Evolutionary conservation across 2,113 vertebrate genomes (phyloP).

Genomic region (Mesocricetus auratus): DNA sequence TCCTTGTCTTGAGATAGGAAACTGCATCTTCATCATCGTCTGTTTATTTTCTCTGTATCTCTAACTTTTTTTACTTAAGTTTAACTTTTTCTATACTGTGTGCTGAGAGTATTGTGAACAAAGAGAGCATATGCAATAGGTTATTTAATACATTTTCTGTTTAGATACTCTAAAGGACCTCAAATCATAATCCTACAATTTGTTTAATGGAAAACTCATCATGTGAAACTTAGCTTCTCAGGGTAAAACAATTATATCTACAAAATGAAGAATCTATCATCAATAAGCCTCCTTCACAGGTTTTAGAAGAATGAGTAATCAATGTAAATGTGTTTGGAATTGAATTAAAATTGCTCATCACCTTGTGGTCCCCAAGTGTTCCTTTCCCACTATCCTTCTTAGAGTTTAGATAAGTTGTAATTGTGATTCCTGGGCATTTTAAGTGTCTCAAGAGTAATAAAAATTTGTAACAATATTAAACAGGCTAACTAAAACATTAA

Average conservation of each 20-base stretch:
- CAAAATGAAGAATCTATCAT: background rate
- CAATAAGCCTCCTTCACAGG: background rate
- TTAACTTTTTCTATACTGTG: conserved; percentile 1
- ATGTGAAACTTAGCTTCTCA: background rate
- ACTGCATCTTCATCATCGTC: background rate
- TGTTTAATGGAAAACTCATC: background rate
- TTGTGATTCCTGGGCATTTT: background rate
- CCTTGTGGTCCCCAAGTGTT: background rate
- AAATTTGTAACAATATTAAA: background rate
- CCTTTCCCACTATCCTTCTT: background rate
- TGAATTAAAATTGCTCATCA: conserved; percentile 3
- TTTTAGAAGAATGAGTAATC: background rate
- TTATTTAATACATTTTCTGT: background rate
- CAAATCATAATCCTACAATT: background rate
- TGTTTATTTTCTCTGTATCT: conserved; percentile 40
- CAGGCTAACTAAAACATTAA: background rate
- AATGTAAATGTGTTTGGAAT: background rate
- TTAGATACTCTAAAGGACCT: conserved; percentile 29
- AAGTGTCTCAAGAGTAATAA: background rate
- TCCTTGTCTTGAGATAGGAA: background rate
- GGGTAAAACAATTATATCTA: background rate
- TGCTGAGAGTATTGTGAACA: background rate
- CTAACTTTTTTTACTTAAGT: background rate
- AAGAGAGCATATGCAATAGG: background rate
- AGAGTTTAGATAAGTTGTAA: background rate